Conservation (phyloP, 2,888 invertebrate species). For the Nomada goodeniana region DNA sequence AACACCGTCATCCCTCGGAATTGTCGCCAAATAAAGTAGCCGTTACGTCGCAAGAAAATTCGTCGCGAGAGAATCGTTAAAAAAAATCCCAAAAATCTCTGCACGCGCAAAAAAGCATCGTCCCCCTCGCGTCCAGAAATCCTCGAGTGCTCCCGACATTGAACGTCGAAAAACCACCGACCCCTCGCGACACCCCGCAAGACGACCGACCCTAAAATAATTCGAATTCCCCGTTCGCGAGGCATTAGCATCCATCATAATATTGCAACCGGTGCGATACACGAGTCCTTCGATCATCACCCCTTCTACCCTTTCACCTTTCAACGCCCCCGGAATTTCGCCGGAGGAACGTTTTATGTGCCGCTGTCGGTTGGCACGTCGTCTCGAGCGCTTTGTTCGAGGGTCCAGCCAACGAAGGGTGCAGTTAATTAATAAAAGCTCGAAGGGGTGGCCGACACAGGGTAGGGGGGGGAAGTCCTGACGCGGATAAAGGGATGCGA, state of each 20-base stretch:
- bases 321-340: conserved; percentile 60
- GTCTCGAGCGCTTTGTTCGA: conserved; percentile 65
- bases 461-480: neutral
- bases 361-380: conserved; percentile 66
- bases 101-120: neutral
- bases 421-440: conserved; percentile 78
- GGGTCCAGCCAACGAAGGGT: conserved; percentile 61
- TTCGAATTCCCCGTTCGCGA: neutral
- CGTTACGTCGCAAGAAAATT: too few relatives aligned
- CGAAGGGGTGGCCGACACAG: conserved; percentile 27
- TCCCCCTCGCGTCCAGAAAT: neutral
- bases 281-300: neutral
- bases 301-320: neutral
- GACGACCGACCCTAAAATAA: conserved; percentile 7
- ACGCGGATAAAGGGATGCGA: conserved; percentile 58
- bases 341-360: conserved; percentile 70
- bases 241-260: conserved; percentile 35
- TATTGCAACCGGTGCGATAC: conserved; percentile 14
- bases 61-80: too few relatives aligned
- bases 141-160: neutral
- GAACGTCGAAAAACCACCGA: neutral
- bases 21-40: too few relatives aligned
- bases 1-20: too few relatives aligned
- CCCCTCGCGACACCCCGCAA: neutral
- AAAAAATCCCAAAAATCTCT: too few relatives aligned